phyloP scores from a whole-genome alignment of 2,113 vertebrate species.

The Bubo scandiacus region DNA sequence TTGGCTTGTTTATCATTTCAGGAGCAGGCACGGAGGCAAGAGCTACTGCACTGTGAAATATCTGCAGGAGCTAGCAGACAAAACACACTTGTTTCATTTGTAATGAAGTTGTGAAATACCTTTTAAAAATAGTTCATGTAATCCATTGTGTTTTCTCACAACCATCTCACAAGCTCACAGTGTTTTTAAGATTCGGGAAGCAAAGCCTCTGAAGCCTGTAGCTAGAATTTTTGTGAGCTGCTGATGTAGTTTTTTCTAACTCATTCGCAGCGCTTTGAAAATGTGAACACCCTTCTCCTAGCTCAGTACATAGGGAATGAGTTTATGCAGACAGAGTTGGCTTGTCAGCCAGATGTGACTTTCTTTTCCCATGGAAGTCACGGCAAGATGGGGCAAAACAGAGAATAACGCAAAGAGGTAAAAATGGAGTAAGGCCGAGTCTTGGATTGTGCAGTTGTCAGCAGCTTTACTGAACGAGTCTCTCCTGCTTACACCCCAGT shows the following conservation, averaged over 20 bases:
- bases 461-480: not conserved
- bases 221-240: not conserved
- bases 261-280: not conserved
- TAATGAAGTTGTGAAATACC: not conserved
- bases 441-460: not conserved
- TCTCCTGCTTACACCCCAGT: not conserved
- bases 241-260: not conserved
- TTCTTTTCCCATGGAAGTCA: not conserved
- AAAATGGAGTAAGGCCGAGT: accelerated
- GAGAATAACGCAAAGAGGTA: not conserved
- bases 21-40: not conserved
- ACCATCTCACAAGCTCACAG: not conserved
- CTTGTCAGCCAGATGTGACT: not conserved
- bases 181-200: not conserved
- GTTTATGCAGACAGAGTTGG: not conserved
- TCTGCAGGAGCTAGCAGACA: not conserved
- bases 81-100: not conserved
- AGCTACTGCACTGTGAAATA: not conserved
- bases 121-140: not conserved
- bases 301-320: not conserved
- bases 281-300: not conserved
- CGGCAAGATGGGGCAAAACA: not conserved
- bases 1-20: not conserved
- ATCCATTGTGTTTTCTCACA: not conserved
- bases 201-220: not conserved